A percentile compares a stretch with the other conserved stretches of the same genome.
Evolutionary conservation across 2,113 vertebrate species (phyloP).

Genomic region (Oryctolagus cuniculus): DNA sequence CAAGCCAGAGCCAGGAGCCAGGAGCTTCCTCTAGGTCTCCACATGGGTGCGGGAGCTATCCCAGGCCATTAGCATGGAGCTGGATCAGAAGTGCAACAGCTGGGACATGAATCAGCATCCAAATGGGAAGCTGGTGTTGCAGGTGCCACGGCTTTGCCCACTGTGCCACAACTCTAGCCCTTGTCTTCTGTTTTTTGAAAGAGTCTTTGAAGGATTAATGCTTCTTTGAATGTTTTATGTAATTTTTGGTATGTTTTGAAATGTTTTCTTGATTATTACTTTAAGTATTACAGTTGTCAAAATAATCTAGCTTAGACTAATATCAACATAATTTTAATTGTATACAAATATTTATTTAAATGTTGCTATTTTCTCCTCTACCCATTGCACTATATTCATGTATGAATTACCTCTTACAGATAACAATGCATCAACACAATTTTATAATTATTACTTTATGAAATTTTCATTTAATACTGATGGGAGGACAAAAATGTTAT

Average conservation of each 20-base stretch:
- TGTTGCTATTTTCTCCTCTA: not conserved
- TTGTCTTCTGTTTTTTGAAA: too few relatives aligned
- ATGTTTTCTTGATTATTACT: not conserved
- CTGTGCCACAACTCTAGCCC: too few relatives aligned
- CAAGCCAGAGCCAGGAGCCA: too few relatives aligned
- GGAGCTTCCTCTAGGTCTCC: too few relatives aligned
- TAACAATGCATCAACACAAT: not conserved
- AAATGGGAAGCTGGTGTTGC: too few relatives aligned
- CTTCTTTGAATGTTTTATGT: too few relatives aligned
- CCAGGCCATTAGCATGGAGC: too few relatives aligned
- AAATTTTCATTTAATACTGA: conserved; percentile 4
- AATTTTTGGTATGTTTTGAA: not conserved
- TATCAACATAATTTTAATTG: not conserved
- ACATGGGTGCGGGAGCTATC: too few relatives aligned
- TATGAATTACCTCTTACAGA: not conserved
- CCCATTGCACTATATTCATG: not conserved
- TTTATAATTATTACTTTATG: not conserved
- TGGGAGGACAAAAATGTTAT: not conserved
- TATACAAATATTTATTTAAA: not conserved
- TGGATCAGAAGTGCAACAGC: too few relatives aligned
- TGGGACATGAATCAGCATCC: too few relatives aligned
- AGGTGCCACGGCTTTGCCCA: too few relatives aligned
- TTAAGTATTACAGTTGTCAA: not conserved
- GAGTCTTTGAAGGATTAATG: too few relatives aligned
- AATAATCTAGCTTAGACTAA: not conserved